A percentile compares a stretch with the other conserved stretches of the same genome.
Evolutionary conservation across 92 coral and sea anemone genomes (phyloP).

Genomic region (Micromussa lordhowensis): DNA sequence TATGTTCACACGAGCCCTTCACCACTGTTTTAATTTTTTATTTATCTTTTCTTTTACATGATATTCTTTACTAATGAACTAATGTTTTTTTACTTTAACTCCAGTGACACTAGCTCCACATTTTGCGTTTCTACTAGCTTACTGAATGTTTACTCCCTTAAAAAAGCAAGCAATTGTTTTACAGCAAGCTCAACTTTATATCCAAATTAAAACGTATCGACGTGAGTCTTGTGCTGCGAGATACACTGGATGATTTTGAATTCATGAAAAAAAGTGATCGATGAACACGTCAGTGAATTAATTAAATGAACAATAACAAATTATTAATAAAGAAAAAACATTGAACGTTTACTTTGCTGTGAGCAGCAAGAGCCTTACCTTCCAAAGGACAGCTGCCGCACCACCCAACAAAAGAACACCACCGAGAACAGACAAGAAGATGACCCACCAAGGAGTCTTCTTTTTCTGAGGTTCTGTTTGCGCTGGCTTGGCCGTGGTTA

Average conservation of each 20-base stretch:
- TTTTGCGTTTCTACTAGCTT: background rate
- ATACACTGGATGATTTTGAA: background rate
- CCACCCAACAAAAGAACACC: slow-evolving; percentile 68
- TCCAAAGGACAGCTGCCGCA: slow-evolving; percentile 58
- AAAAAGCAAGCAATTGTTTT: no score
- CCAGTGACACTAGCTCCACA: background rate
- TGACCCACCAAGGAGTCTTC: slow-evolving; percentile 71
- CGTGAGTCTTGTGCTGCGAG: background rate
- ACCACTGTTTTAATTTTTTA: background rate
- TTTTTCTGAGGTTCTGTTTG: slow-evolving; percentile 39
- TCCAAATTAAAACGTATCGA: background rate
- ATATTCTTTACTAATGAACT: no score
- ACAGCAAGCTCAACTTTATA: background rate
- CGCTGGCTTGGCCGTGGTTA: slow-evolving; percentile 60
- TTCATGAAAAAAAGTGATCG: background rate
- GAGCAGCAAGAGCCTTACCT: slow-evolving; percentile 50
- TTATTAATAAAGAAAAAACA: background rate
- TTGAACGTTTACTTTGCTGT: no score
- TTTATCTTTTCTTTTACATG: background rate
- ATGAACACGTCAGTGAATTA: background rate
- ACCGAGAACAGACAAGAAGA: slow-evolving; percentile 70
- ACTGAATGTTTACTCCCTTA: background rate
- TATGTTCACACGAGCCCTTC: background rate
- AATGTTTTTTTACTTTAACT: no score
- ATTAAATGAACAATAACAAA: background rate